Conservation (phyloP, 2,113 vertebrate species). For the Oceanodroma tethys region DNA sequence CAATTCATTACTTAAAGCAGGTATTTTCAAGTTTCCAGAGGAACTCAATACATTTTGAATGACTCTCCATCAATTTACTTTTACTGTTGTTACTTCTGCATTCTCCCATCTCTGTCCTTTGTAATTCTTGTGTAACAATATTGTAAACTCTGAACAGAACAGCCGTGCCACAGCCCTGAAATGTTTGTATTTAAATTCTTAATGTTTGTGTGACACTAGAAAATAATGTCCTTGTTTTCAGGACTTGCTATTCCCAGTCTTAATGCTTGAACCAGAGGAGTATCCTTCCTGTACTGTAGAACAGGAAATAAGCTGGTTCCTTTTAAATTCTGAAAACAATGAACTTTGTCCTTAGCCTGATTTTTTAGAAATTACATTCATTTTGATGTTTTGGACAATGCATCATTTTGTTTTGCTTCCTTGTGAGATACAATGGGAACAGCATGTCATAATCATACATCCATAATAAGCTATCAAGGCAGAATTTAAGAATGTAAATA, state of each 20-base stretch:
- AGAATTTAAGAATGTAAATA: neutral
- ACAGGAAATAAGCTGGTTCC: conserved; percentile 55
- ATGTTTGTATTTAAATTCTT: neutral
- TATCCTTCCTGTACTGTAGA: conserved; percentile 43
- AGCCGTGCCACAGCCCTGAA: neutral
- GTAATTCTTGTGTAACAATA: neutral
- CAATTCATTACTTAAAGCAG: neutral
- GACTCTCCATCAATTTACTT: neutral
- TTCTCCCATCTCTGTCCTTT: neutral
- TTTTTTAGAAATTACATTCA: neutral
- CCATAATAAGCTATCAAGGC: neutral
- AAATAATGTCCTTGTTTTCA: conserved; percentile 40
- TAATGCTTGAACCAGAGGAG: conserved; percentile 31
- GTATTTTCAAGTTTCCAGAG: neutral
- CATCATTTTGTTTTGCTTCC: conserved; percentile 51
- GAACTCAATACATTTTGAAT: neutral
- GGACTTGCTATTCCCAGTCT: conserved; percentile 6
- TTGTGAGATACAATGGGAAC: conserved; percentile 35
- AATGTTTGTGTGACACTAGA: neutral
- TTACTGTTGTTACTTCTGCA: neutral
- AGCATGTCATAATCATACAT: neutral
- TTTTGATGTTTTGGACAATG: conserved; percentile 27
- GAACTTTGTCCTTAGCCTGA: conserved; percentile 6
- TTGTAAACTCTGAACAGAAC: neutral
- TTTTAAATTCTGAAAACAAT: conserved; percentile 50